Evolutionary conservation across 2,888 invertebrate species (phyloP).

Genomic region (Mimas tiliae): DNA sequence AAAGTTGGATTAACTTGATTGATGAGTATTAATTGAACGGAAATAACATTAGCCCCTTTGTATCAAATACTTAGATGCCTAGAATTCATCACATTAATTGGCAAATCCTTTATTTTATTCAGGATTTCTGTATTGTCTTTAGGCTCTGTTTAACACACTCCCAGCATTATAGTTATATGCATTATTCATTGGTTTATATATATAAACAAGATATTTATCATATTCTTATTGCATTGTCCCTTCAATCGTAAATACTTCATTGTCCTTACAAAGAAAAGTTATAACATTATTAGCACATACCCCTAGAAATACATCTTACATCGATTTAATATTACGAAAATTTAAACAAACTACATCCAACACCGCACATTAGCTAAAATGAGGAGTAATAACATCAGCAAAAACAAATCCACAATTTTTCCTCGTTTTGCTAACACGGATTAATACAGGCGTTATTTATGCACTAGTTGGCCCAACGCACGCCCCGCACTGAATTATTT

Average conservation of each 20-base stretch:
- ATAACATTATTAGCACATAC: too few relatives aligned
- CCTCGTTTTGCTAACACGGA: slow-evolving; percentile 24
- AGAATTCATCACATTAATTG: too few relatives aligned
- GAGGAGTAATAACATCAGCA: slow-evolving; percentile 9
- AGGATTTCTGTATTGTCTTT: too few relatives aligned
- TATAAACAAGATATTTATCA: too few relatives aligned
- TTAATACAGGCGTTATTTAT: slow-evolving; percentile 50
- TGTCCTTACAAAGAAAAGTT: too few relatives aligned
- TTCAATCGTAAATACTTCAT: too few relatives aligned
- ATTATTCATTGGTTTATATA: too few relatives aligned
- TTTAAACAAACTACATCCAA: background rate
- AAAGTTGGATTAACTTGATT: background rate
- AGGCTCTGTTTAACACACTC: too few relatives aligned
- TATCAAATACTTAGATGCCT: too few relatives aligned
- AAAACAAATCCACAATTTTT: slow-evolving; percentile 18
- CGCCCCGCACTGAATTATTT: slow-evolving; percentile 47
- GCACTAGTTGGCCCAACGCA: slow-evolving; percentile 40
- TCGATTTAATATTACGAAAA: background rate
- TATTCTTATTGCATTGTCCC: too few relatives aligned
- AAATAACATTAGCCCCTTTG: background rate
- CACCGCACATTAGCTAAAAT: background rate
- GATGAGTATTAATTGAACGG: background rate
- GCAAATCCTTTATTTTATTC: too few relatives aligned
- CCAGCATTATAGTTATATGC: too few relatives aligned
- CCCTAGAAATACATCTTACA: background rate